phyloP scores from a whole-genome alignment of 2,113 vertebrate genomes.

The Fregata magnificens region DNA sequence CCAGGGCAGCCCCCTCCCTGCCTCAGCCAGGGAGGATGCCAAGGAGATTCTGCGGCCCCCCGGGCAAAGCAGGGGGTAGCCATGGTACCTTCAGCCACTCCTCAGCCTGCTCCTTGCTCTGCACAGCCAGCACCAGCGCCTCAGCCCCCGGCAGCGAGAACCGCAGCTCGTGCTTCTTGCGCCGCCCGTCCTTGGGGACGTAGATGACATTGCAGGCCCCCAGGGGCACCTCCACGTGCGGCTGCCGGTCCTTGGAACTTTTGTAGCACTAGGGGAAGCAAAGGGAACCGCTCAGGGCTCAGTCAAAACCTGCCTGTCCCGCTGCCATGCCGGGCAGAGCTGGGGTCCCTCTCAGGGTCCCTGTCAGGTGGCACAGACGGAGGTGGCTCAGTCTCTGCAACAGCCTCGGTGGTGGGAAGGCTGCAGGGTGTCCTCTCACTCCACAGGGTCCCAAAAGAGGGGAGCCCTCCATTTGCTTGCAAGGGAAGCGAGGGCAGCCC shows the following conservation, averaged over 20 bases:
- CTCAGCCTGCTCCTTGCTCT: constrained; percentile 96
- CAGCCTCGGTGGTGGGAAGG: rapidly evolving
- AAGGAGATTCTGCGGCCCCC: neutral
- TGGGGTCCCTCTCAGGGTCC: neutral
- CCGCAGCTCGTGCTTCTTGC: constrained; percentile 93
- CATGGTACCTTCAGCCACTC: constrained; percentile 90
- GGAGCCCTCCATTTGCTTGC: neutral
- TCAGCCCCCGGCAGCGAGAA: constrained; percentile 89
- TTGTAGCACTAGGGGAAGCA: constrained; percentile 87
- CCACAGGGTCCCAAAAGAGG: neutral
- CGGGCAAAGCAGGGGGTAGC: rapidly evolving
- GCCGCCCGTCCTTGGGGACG: constrained; percentile 90
- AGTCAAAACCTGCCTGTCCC: neutral
- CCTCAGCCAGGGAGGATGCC: neutral
- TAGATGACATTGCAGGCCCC: constrained; percentile 88
- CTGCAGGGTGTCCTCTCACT: neutral
- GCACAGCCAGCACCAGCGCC: constrained; percentile 90
- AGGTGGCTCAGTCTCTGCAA: neutral
- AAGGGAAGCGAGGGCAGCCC: neutral
- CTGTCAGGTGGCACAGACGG: neutral
- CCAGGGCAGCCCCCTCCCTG: neutral
- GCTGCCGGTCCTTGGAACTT: constrained; percentile 91
- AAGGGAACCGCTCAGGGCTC: neutral
- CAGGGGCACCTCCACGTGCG: constrained; percentile 86
- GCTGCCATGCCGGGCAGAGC: neutral